Evolutionary conservation across 2,797 vertebrate genomes (phyloP), one percentile per base, ranked within the genome.

Genomic region (Rhinoraja longicauda): DNA sequence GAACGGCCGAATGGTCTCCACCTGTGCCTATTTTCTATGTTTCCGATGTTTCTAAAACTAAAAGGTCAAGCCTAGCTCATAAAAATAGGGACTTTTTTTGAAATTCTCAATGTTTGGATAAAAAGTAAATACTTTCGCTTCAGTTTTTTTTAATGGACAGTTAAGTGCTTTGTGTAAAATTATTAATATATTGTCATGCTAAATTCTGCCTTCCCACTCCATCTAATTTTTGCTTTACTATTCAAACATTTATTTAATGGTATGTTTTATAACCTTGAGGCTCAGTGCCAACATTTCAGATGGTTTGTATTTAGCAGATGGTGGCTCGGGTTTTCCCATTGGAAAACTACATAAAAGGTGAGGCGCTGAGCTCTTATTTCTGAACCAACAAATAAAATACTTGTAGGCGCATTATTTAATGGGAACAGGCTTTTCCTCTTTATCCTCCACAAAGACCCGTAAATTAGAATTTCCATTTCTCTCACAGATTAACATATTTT

Each of bases 231-330:
- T 64, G 2, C 39, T 75, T 92, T 15, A 75, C 67, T 75, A 57
- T 92, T 92, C 72, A 75, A 75, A 53, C 90, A 72, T 57, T 75
- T 92, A 75, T 92, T 92, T 73, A 92, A 92, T 73, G 67, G 90
- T 70, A 92, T 75, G 90, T 92, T 92, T 73, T 72, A 92, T 75
- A 75, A 75, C 72, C 45, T 10, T n/a, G 24, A 53, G 90, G 39
- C 90, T n/a, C 57, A 4, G 53, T 72, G 67, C 90, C 90, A 73
- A 75, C 39, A 73, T 53, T 12, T 45, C 36, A 24, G 53, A 92
- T 73, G 90, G 72, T 92, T 75, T 92, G 90, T 73, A n/a, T 92
- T 92, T 75, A 92, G 70, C 67, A 92, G 70, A 75, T 57, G 67
- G 64, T 90, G 64, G 90, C 73, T 5, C n/a, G 70, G 17, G 70